Evolutionary conservation across 2,888 invertebrate species (phyloP).

Genomic region (Perdita meconis): DNA sequence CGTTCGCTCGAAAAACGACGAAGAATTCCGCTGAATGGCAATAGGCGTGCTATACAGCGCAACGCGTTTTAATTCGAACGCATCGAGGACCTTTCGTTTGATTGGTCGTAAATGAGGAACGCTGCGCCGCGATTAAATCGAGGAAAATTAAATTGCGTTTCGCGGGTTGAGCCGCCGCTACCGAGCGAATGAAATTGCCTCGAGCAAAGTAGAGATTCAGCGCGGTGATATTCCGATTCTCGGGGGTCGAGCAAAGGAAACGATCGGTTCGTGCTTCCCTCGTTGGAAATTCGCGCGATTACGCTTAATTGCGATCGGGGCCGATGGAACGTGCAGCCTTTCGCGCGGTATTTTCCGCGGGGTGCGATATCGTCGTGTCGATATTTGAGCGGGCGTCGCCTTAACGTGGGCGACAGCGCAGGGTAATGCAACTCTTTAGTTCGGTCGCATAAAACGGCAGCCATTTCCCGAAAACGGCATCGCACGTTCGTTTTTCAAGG

Average conservation of each 20-base stretch:
- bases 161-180: neutral
- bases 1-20: too few relatives aligned
- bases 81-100: slow-evolving; percentile 6
- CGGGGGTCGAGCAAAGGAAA: neutral
- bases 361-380: too few relatives aligned
- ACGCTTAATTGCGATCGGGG: slow-evolving; percentile 16
- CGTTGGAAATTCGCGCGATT: neutral
- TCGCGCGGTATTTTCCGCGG: neutral
- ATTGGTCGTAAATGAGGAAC: slow-evolving; percentile 4
- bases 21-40: too few relatives aligned
- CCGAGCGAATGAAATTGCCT: slow-evolving; percentile 21
- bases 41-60: too few relatives aligned
- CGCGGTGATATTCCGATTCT: neutral
- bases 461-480: slow-evolving; percentile 22
- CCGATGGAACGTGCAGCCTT: neutral
- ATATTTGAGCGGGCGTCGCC: neutral
- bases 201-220: neutral
- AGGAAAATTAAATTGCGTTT: slow-evolving; percentile 41
- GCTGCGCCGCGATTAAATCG: slow-evolving; percentile 11
- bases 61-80: slow-evolving; percentile 10
- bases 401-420: slow-evolving; percentile 1
- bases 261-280: neutral
- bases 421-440: slow-evolving; percentile 11
- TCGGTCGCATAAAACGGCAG: slow-evolving; percentile 22
- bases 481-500: slow-evolving; percentile 31